Evolutionary conservation across 2,797 vertebrate species (phyloP).

Genomic region (Denticeps clupeoides): DNA sequence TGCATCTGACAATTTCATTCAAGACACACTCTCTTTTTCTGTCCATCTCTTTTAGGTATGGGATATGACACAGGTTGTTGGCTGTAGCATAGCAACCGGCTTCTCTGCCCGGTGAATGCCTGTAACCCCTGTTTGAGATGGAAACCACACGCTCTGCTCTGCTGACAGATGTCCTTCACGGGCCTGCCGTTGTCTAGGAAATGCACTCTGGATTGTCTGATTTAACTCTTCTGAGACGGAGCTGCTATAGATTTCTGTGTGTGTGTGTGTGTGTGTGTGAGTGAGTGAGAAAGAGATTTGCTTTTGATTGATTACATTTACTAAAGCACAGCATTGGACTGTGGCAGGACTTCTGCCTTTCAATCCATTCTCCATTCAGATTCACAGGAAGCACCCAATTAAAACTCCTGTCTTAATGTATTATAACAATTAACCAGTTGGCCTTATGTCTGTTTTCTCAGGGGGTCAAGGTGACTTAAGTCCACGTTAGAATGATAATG

Average conservation of each 20-base stretch:
- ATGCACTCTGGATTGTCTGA: slow-evolving; percentile 39
- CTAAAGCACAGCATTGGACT: no score
- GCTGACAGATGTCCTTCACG: slow-evolving; percentile 16
- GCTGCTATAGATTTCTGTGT: no score
- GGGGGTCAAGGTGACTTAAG: not conserved
- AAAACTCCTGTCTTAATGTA: no score
- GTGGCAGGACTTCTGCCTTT: no score
- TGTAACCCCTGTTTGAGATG: slow-evolving; percentile 10
- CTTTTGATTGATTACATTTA: no score
- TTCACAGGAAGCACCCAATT: no score
- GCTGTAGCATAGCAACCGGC: slow-evolving; percentile 85
- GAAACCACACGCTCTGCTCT: slow-evolving; percentile 28
- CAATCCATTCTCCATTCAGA: no score
- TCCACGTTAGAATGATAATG: not conserved
- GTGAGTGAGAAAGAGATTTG: not conserved
- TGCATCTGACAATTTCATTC: no score
- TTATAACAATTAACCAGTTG: not conserved
- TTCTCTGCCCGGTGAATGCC: slow-evolving; percentile 76
- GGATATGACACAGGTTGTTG: slow-evolving; percentile 94
- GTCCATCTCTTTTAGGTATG: slow-evolving; percentile 71
- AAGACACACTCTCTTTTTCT: no score
- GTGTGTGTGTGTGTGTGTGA: no score
- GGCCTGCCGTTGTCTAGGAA: slow-evolving; percentile 43
- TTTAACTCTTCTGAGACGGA: no score
- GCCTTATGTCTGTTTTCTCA: not conserved